Evolutionary conservation across 2,113 vertebrate species (phyloP), one percentile per base, ranked within the genome.

Genomic region (Poeciliopsis occidentalis): DNA sequence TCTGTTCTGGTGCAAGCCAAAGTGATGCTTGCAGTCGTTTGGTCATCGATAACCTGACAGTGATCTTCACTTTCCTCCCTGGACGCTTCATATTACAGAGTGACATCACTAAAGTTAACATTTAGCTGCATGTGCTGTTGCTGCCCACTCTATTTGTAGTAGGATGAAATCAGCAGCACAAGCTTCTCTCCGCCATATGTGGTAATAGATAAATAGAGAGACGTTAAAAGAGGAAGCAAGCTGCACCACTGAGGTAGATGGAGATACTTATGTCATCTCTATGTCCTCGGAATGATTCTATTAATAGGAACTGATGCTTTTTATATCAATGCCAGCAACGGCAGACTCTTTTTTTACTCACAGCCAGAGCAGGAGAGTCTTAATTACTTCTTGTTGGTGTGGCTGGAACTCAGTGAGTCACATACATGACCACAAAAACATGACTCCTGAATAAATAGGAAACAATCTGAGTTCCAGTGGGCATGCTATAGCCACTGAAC

Each of bases 241-340:
- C 79, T 27, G 31, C 29, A 12, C 73, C 69, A 67, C 72, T 79
- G 79, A 83, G 84, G 74, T 69, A 64, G 61, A 83, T 72, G 69
- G 78, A 75, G 83, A 70, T 68, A 54, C 84, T 91, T 85, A 82
- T 86, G 89, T 92, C 89, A 90, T 89, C 67, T 30, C 73, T 34
- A 17, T 65, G 75, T 82, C 82, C 72, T 71, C 47, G 54, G 75
- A 73, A 57, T 64, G 63, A 86, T 63, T 0, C 88, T 92, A 92
- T 92, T 93, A 84, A 89, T 91, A 91, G 88, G 41, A 70, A 44
- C 69, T 77, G 83, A 76, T 80, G 73, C 86, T 80, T 88, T 89
- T 90, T 86, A 87, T 87, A 92, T 84, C 86, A 63, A 6, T 22
- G 83, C 75, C 71, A 78, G 78, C 79, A 80, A 86, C 87, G 78